Base-by-base conservation (phyloP, 2,797 vertebrate species). In the Luscinia megarhynchos region DNA sequence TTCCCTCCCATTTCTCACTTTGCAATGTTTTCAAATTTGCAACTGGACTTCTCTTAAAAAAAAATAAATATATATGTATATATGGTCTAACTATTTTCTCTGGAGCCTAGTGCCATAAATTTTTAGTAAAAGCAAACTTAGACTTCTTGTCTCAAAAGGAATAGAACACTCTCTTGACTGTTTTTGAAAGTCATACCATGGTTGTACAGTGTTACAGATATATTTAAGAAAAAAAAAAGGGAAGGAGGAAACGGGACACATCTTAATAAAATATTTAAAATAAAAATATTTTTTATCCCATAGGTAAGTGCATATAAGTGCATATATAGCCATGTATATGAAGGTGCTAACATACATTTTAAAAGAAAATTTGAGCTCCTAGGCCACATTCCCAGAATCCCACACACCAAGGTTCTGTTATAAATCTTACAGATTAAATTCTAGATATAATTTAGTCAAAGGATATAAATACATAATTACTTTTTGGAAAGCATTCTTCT, bases 181-280 rank as follows among this genome's bases (percentile, higher is more conserved):
- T 9, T 84, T 63, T 63, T 81, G 15, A 11, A 70, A 74, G 29
- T 34, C n/a, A 9, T 2, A 24, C 10, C 3, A 17, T 63, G 22
- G 11, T 27, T 59, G 23, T 43, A 21, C 23, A n/a, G 8, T 11
- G 26, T 34, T 57, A 53, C 2, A 69, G 24, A 29, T 34, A 34
- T 7, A 4, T n/a, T 57, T 11, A 38, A 19, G 23, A 36, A 12
- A 8, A 9, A 34, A 58, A 18, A 12, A n/a, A 12, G 2, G 10
- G 1, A 19, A 4, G 61, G 5, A 14, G 3, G 22, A 1, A 45
- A 20, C 43, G 12, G 5, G 51, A 19, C 3, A 11, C 5, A 24
- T 24, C 20, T 46, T 57, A 62, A 50, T 26, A 26, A 61, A 32
- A 32, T 43, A n/a, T 34, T 82, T 69, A 6, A 59, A 68, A 68